Percentiles rank a stretch among this genome's conserved stretches.
These are phyloP conservation scores for Sphecodes monilicornis DNA, from an alignment of 2,888 invertebrate genomes.

Conservation along the genomic window DNA sequence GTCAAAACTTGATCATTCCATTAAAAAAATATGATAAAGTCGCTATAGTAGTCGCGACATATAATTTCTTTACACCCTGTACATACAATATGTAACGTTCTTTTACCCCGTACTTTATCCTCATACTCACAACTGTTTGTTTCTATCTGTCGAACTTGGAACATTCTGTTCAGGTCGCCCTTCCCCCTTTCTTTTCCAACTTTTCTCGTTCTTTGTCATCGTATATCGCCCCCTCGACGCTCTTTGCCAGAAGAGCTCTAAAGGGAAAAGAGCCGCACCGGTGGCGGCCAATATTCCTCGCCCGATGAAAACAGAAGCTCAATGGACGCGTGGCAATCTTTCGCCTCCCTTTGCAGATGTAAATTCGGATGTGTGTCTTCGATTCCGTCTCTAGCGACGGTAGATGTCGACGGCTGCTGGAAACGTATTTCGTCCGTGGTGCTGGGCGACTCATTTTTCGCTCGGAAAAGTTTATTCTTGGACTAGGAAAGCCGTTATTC, in stretches of 20 bases:
- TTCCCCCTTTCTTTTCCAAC: conserved; percentile 22
- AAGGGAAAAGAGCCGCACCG: conserved; percentile 47
- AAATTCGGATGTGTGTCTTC: conserved; percentile 64
- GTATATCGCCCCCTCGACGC: conserved; percentile 63
- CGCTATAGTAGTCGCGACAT: too few species aligned
- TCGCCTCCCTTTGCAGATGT: conserved; percentile 44
- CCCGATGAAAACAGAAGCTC: conserved; percentile 66
- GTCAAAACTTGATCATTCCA: too few species aligned
- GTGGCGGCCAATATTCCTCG: conserved; percentile 54
- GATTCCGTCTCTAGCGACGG: conserved; percentile 32
- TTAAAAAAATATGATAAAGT: too few species aligned
- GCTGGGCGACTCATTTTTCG: not conserved
- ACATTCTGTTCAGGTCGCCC: conserved; percentile 53
- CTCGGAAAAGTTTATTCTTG: not conserved
- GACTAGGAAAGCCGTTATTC: not conserved
- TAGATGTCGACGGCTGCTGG: conserved; percentile 21
- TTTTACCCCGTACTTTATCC: conserved; percentile 25
- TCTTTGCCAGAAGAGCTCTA: conserved; percentile 63
- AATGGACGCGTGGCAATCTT: conserved; percentile 48
- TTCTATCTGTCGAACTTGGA: conserved; percentile 63
- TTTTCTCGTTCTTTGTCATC: conserved; percentile 41
- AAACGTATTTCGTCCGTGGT: conserved; percentile 23
- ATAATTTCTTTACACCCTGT: too few species aligned
- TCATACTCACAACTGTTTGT: conserved; percentile 67
- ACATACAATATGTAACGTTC: conserved; percentile 3